phyloP scores from a whole-genome alignment of 53 echinoderm and acorn worm species.

The Crossaster papposus region DNA sequence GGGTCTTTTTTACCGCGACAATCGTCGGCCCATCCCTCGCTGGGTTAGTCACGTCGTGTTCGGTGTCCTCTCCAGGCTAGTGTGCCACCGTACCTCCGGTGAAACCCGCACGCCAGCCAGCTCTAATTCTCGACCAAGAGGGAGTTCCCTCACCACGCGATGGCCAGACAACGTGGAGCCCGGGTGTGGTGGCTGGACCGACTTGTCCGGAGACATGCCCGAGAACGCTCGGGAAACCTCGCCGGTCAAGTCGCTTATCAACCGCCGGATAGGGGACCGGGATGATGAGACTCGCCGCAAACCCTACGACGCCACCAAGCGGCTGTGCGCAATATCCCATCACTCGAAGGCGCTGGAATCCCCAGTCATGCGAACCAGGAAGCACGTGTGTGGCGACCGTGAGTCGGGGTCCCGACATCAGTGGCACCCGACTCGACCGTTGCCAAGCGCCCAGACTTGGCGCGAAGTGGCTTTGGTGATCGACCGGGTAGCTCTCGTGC shows the following conservation, averaged over 20 bases:
- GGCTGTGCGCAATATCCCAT: neutral
- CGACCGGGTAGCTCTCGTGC: constrained; percentile 5
- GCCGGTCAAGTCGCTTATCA: neutral
- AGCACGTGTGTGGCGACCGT: neutral
- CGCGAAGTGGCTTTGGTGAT: constrained; percentile 21
- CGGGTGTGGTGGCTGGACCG: neutral
- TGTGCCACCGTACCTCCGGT: neutral
- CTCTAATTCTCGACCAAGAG: neutral
- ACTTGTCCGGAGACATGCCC: neutral
- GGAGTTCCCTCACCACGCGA: neutral
- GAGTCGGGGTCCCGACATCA: neutral
- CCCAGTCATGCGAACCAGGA: constrained; percentile 12
- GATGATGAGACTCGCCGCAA: neutral
- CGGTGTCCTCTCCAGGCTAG: constrained; percentile 8
- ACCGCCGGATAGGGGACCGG: constrained; percentile 4
- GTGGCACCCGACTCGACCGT: neutral
- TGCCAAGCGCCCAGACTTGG: neutral
- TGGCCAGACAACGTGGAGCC: neutral
- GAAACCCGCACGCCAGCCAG: neutral
- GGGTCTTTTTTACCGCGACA: constrained; percentile 28
- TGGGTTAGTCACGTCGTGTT: constrained; percentile 17
- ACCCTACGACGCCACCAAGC: neutral
- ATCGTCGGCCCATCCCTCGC: constrained; percentile 30
- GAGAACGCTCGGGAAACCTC: neutral
- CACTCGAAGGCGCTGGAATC: constrained; percentile 5